These are phyloP conservation scores for Cervus canadensis DNA, from an alignment of 2,113 vertebrate genomes.

Conservation along the genomic window DNA sequence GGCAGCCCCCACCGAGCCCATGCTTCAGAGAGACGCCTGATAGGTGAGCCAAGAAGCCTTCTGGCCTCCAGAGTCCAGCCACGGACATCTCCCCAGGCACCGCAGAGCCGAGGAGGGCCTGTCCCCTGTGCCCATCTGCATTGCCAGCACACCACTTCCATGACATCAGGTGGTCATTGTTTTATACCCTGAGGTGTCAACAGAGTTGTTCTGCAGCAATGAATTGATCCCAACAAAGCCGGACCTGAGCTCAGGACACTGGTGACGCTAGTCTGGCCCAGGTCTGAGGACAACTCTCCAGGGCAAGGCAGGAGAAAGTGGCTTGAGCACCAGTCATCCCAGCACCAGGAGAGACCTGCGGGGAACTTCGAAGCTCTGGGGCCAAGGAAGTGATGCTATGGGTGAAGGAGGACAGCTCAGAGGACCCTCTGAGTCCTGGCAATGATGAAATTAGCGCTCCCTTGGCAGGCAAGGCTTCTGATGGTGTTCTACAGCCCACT, in stretches of 20 bases:
- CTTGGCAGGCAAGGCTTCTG: neutral
- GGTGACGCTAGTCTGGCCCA: neutral
- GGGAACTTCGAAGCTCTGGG: neutral
- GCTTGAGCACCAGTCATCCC: neutral
- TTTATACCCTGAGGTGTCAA: neutral
- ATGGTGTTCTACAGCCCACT: neutral
- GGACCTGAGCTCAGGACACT: neutral
- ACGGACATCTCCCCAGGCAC: neutral
- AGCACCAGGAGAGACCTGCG: neutral
- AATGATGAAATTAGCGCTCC: neutral
- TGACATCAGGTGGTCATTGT: neutral
- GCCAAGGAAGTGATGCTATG: accelerated
- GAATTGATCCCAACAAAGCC: neutral
- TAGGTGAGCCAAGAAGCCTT: neutral
- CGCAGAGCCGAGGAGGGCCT: neutral
- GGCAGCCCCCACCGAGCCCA: neutral
- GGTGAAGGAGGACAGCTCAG: accelerated
- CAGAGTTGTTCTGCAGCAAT: neutral
- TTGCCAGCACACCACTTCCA: neutral
- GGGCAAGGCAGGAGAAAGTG: neutral
- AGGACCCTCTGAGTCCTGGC: neutral
- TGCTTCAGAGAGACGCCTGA: neutral
- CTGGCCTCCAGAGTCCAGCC: neutral
- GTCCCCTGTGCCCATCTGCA: neutral
- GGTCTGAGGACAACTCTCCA: neutral